Evolutionary conservation across 2,888 invertebrate genomes (phyloP).

Genomic region (Gastrophysa polygoni): DNA sequence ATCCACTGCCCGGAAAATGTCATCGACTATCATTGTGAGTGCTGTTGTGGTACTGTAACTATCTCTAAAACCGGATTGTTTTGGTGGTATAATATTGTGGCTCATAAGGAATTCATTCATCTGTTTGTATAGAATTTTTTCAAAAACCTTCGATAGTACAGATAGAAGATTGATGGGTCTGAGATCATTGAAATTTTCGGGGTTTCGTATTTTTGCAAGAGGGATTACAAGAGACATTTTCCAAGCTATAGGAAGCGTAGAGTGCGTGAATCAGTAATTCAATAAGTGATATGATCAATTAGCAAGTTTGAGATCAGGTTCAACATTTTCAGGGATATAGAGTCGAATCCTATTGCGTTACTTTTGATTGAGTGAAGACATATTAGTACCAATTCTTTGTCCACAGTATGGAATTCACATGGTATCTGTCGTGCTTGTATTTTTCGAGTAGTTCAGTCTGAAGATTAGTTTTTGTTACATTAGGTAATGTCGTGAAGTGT

Average conservation of each 20-base stretch:
- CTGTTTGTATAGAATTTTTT: not conserved
- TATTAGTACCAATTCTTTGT: not conserved
- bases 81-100: not conserved
- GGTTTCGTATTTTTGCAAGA: not conserved
- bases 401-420: not conserved
- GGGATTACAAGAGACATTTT: not conserved
- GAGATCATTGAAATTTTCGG: too few species aligned
- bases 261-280: not conserved
- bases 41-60: too few species aligned
- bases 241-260: not conserved
- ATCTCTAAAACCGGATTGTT: not conserved
- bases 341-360: not conserved
- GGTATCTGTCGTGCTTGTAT: not conserved
- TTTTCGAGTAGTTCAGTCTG: not conserved
- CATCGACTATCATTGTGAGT: too few species aligned
- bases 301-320: not conserved
- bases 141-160: not conserved
- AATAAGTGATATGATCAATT: not conserved
- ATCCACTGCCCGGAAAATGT: not conserved
- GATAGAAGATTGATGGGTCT: constrained; percentile 1
- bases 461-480: not conserved
- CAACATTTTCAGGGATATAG: too few species aligned
- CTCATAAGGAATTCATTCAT: not conserved
- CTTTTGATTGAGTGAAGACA: too few species aligned
- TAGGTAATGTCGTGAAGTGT: not conserved